A percentile compares a stretch with the other conserved stretches of the same genome.
phyloP scores from a whole-genome alignment of 2,797 vertebrate genomes.

The Pitangus sulphuratus region DNA sequence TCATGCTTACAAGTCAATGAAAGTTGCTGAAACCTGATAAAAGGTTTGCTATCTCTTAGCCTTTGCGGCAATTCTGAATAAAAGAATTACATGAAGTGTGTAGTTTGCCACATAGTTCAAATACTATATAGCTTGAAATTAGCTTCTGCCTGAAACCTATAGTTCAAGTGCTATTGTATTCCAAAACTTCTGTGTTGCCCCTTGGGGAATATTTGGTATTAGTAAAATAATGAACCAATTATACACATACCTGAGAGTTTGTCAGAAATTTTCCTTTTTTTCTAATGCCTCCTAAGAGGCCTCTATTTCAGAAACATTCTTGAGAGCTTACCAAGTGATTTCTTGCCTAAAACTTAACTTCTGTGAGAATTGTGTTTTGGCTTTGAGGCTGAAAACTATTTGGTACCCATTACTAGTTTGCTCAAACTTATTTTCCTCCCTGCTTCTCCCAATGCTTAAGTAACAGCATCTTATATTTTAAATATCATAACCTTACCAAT shows the following conservation, averaged over 20 bases:
- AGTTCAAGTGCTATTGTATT: not conserved
- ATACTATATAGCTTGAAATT: not conserved
- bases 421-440: not conserved
- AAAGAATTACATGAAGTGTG: not conserved
- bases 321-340: not conserved
- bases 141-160: not conserved
- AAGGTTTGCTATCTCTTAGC: not conserved
- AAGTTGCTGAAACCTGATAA: not conserved
- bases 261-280: not conserved
- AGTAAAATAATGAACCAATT: not conserved
- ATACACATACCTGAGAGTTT: not conserved
- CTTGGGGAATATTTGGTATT: not conserved
- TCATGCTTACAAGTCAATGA: not conserved
- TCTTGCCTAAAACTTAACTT: not conserved
- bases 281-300: not conserved
- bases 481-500: constrained; percentile 39
- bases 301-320: not conserved
- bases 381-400: not conserved
- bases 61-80: not conserved
- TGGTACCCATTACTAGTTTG: not conserved
- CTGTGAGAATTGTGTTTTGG: not conserved
- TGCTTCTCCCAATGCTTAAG: not conserved
- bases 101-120: not conserved
- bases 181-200: not conserved
- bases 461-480: constrained; percentile 3